These are phyloP conservation scores for Dromius quadrimaculatus DNA, from an alignment of 2,888 invertebrate genomes.

Conservation along the genomic window DNA sequence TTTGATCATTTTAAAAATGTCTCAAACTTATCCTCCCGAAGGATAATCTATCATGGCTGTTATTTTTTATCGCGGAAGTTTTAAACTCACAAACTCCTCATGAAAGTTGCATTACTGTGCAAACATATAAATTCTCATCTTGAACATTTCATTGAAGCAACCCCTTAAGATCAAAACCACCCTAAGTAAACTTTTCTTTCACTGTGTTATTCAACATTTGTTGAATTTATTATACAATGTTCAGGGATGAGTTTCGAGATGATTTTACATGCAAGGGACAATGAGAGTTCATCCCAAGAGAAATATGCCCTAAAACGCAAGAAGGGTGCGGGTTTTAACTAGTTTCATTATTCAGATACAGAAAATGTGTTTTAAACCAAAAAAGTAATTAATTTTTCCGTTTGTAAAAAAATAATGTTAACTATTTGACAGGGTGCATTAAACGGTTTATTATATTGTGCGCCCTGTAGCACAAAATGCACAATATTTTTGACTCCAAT, in stretches of 20 bases:
- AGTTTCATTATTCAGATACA: no score
- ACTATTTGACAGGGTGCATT: no score
- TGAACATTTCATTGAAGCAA: conserved; percentile 6
- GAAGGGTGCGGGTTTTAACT: no score
- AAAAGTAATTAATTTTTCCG: no score
- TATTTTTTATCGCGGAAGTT: conserved; percentile 15
- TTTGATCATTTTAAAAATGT: neutral
- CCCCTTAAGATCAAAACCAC: conserved; percentile 15
- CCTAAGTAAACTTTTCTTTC: conserved; percentile 20
- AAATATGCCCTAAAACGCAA: no score
- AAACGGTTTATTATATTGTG: no score
- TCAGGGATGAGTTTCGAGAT: conserved; percentile 9
- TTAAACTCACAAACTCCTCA: conserved; percentile 2
- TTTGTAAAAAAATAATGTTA: no score
- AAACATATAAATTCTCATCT: conserved; percentile 35
- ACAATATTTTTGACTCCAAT: no score
- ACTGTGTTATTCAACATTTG: conserved; percentile 25
- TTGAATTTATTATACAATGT: conserved; percentile 30
- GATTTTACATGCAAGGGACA: conserved; percentile 17
- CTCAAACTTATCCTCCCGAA: neutral
- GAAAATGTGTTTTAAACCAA: no score
- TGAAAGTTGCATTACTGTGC: conserved; percentile 13
- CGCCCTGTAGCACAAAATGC: no score
- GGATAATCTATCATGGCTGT: conserved; percentile 1
- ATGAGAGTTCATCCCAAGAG: no score